A percentile compares a stretch with the other conserved stretches of the same genome.
These are phyloP conservation scores for Hydrozoanthus tunicans DNA, from an alignment of 64 coral and sea anemone species.

Conservation along the genomic window DNA sequence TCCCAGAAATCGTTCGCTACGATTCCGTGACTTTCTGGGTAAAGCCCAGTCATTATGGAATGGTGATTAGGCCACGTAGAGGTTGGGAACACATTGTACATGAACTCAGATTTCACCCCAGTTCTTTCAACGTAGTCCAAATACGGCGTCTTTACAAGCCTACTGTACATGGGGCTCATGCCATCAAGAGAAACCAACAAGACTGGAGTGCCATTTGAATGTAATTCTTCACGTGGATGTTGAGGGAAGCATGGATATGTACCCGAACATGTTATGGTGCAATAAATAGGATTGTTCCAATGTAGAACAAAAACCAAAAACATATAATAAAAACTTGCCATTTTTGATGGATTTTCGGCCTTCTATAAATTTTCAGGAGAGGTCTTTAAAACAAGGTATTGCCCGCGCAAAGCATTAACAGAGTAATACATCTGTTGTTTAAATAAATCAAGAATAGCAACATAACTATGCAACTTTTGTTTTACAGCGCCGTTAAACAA, in stretches of 20 bases:
- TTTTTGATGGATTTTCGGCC: background rate
- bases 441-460: too few relatives aligned
- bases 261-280: background rate
- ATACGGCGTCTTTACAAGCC: conserved; percentile 68
- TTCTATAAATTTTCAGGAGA: background rate
- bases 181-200: conserved; percentile 70
- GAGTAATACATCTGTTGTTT: too few relatives aligned
- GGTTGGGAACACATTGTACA: conserved; percentile 69
- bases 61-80: conserved; percentile 94
- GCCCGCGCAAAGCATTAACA: background rate
- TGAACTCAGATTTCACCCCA: conserved; percentile 73
- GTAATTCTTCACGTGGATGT: background rate
- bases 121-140: conserved; percentile 61
- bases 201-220: background rate
- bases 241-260: background rate
- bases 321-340: background rate
- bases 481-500: too few relatives aligned
- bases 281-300: background rate
- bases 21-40: conserved; percentile 85
- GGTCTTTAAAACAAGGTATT: background rate
- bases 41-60: conserved; percentile 73
- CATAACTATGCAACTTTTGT: too few relatives aligned
- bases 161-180: conserved; percentile 63
- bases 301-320: background rate
- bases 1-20: conserved; percentile 86